Evolutionary conservation across 1,140 invertebrate species (phyloP), one percentile per base, ranked within the genome.

Genomic region (Calephelis nemesis): DNA sequence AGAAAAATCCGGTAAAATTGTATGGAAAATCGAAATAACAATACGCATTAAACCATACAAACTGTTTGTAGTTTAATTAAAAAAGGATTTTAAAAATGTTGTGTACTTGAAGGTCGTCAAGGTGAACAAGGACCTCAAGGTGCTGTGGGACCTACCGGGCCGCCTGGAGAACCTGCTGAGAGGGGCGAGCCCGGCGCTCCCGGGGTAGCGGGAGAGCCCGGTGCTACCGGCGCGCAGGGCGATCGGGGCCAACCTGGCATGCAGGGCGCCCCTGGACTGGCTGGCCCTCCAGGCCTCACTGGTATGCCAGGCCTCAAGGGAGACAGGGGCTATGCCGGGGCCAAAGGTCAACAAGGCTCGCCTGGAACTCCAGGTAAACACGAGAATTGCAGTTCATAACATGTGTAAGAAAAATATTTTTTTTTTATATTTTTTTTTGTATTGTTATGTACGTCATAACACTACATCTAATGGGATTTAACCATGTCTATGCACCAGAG

Each of bases 81-180:
- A 30, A 30, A 30, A 30, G 0, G 2, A 30, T 30, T 30, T 30
- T 30, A 4, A 30, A 30, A 30, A 30, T 30, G 3, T 19, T 19
- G 15, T 30, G 30, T 30, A 54, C 9, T 47, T 60, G 52, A 69
- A 93, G 94, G 94, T 76, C 91, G 93, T n/a, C 93, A 94, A 84
- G 95, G 95, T 45, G 95, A 95, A 82, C 92, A 95, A 82, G 95
- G 96, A 13, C 92, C 92, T 0, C 94, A 94, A 85, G 96, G 96
- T 13, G 92, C 92, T 39, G 82, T 95, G 40, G 96, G 96, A 47
- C 93, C 94, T 8, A 80, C 92, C 7, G 96, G 96, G 12, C 94
- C 95, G n/a, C 95, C 95, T 11, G 96, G 96, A 63, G 95, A 96
- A 85, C 94, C 95, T 65, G 96, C 94, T 0, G 95, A 96, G 81